phyloP scores from a whole-genome alignment of 2,113 vertebrate species.

The Pelecanus crispus region DNA sequence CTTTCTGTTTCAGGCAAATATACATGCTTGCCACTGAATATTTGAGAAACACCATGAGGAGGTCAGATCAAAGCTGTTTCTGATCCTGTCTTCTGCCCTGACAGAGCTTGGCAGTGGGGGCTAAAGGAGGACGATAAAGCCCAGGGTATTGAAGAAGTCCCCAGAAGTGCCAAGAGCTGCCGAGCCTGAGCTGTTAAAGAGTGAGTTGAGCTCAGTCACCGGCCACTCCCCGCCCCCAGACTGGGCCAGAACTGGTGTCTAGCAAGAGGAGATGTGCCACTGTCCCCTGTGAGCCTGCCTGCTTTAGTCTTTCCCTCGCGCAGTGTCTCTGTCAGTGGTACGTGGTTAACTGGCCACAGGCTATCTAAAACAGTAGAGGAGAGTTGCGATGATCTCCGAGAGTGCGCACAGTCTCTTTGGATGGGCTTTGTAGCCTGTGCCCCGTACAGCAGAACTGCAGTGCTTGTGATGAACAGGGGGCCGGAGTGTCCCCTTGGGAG shows the following conservation, averaged over 20 bases:
- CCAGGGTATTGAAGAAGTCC: background rate
- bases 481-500: background rate
- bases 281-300: background rate
- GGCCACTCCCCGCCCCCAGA: background rate
- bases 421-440: background rate
- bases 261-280: background rate
- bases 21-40: background rate
- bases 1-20: background rate
- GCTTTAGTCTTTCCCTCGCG: background rate
- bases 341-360: rapidly evolving
- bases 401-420: background rate
- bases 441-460: background rate
- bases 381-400: background rate
- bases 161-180: background rate
- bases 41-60: background rate
- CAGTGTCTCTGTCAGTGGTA: rapidly evolving
- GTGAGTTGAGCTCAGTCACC: background rate
- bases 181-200: background rate
- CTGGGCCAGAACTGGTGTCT: background rate
- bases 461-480: background rate
- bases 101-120: background rate
- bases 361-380: background rate
- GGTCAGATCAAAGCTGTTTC: background rate
- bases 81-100: background rate
- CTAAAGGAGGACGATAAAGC: background rate